These are phyloP conservation scores for Percopsis omiscomaycus DNA, from an alignment of 2,797 vertebrate species.

Conservation along the genomic window DNA sequence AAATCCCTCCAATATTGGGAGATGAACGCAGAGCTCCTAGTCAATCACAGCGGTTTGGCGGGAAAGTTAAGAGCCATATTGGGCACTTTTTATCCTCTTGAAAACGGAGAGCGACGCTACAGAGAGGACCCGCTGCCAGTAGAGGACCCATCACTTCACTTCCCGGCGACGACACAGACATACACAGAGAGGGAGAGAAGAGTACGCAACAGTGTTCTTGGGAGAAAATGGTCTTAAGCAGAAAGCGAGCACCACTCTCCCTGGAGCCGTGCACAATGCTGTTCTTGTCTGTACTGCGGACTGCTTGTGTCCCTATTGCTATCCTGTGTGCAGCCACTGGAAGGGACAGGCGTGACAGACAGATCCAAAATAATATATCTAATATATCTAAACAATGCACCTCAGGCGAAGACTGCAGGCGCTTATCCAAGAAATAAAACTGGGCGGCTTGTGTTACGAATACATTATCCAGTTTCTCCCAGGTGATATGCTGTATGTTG, in stretches of 20 bases:
- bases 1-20: conserved; percentile 39
- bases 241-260: conserved; percentile 61
- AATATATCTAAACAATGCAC: conserved; percentile 7
- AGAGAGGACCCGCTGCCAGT: conserved; percentile 55
- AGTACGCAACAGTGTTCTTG: conserved; percentile 48
- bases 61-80: conserved; percentile 36
- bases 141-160: conserved; percentile 60
- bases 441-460: neutral
- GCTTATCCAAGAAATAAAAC: conserved; percentile 3
- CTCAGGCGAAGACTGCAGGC: neutral
- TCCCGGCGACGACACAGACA: conserved; percentile 51
- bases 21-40: conserved; percentile 45
- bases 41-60: conserved; percentile 58
- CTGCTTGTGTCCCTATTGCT: conserved; percentile 62
- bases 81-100: conserved; percentile 59
- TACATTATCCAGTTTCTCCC: conserved; percentile 24
- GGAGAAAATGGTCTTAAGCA: conserved; percentile 66
- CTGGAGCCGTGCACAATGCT: conserved; percentile 58
- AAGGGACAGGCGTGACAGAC: conserved; percentile 35
- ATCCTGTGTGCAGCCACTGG: conserved; percentile 37
- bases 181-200: conserved; percentile 43
- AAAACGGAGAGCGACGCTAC: conserved; percentile 57
- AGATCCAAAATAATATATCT: conserved; percentile 19
- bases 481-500: neutral
- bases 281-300: conserved; percentile 53